Evolutionary conservation across 2,113 vertebrate species (phyloP), one percentile per base, ranked within the genome.

Genomic region (Passer montanus): DNA sequence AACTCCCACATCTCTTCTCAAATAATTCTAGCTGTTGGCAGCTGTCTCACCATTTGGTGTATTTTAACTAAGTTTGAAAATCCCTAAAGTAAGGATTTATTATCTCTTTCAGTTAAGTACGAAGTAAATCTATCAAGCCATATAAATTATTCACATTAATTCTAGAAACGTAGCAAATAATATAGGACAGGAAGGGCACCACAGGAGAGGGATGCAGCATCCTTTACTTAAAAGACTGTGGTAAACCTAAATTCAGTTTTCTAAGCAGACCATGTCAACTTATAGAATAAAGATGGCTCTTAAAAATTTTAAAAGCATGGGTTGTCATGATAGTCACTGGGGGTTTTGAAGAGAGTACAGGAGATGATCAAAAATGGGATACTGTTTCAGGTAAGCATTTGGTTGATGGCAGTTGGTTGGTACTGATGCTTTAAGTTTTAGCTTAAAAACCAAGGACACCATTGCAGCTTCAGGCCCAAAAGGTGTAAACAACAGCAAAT

Each of bases 111-210:
- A 3, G 85, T 44, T 30, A 93, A 89, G 67, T 43, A 80, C 0
- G 0, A 87, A 87, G 87, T 72, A 94, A 89, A 87, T 95, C 85
- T 88, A 91, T 88, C 78, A 82, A 28, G 19, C 58, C 26, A 11
- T 46, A 84, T 90, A 90, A 94, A 96, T 93, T 86, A 95, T 95
- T 92, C 88, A 94, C 58, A 66, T 24, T 44, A 52, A 92, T 78
- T 83, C 88, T 74, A 84, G 64, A 92, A 90, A 64, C 23, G 31
- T 11, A 66, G 64, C 44, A 64, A 85, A 60, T 30, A 92, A 94
- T 84, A 89, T 72, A 90, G 72, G 88, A 90, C 83, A 94, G 60
- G 76, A 90, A n/a, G 63, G 55, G 76, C 46, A 93, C 10, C 43
- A n/a, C 27, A 72, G 33, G 30, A 70, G 20, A 69, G 31, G 30